A percentile compares a stretch with the other conserved stretches of the same genome.
Conservation (phyloP, 2,888 invertebrate genomes). For the Minunthozetes semirufus region DNA sequence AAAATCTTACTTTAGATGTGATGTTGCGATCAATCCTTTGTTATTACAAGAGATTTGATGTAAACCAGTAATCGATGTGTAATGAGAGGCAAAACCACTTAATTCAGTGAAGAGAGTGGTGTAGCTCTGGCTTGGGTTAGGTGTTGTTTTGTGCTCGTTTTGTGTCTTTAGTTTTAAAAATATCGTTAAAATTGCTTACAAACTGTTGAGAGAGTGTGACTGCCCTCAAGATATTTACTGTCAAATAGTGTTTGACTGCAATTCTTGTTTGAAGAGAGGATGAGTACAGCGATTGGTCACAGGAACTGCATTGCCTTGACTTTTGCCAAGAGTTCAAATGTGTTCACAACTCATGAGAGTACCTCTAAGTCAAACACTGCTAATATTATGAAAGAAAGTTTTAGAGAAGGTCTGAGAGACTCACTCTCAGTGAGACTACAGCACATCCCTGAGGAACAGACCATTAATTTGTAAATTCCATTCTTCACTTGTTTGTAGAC, state of each 20-base stretch:
- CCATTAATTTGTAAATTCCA: conserved; percentile 27
- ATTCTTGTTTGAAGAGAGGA: neutral
- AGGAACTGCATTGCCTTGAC: conserved; percentile 14
- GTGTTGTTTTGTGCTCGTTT: neutral
- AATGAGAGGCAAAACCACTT: no score
- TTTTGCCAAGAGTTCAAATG: conserved; percentile 8
- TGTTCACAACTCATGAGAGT: conserved; percentile 5
- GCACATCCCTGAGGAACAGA: neutral
- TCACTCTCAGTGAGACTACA: no score
- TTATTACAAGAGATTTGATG: no score
- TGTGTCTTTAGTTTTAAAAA: neutral
- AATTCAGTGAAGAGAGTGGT: no score
- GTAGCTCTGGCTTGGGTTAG: no score
- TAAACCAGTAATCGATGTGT: no score
- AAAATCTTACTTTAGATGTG: neutral
- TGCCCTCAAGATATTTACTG: conserved; percentile 29
- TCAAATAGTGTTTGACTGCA: neutral
- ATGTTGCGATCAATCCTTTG: neutral
- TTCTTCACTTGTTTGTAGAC: neutral
- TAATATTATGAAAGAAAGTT: conserved; percentile 21
- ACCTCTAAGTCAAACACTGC: neutral
- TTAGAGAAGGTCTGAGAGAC: neutral
- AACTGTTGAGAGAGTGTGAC: conserved; percentile 32
- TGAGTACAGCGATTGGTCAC: conserved; percentile 13
- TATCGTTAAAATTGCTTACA: conserved; percentile 27